Base-by-base conservation (phyloP, 2,113 vertebrate genomes). In the Rhinoptilus africanus region DNA sequence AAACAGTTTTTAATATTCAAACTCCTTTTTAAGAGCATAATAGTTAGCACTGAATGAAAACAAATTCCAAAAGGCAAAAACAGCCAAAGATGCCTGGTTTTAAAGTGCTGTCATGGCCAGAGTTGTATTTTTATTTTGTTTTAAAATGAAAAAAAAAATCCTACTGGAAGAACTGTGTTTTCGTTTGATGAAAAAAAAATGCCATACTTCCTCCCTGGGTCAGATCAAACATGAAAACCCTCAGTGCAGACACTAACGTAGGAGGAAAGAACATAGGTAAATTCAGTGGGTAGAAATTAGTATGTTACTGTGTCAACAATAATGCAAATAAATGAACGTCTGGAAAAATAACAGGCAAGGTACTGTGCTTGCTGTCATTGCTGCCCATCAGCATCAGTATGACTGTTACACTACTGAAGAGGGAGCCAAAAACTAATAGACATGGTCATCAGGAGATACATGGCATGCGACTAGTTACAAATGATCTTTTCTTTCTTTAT, bases 401-500 rank as follows among this genome's bases (percentile, higher is more conserved):
- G 34, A 53, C 51, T n/a, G 47, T 14, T 72, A 32, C 23, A 26
- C n/a, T 74, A 27, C 32, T 26, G 22, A 83, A 90, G 35, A 80
- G 14, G 14, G 45, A 89, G 66, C 28, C 28, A 77, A 79, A 79
- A 90, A 23, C 37, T 18, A 54, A 32, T 1, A 75, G 69, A 75
- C 21, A 14, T 21, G 13, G 78, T 37, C n/a, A 82, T 63, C 69
- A 47, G 39, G 30, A 76, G 64, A 86, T 15, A 34, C 4, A 10
- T 13, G 23, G 20, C 45, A 76, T 1, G 1, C 0, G 0, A 60
- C 32, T 14, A 66, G 23, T 43, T 56, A 88, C 8, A 71, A 53
- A 37, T 17, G 7, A 71, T 8, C 35, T 51, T 20, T 10, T 57
- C n/a, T 47, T 85, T 83, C 53, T 80, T 71, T 67, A 71, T 14